Conservation (phyloP, 2,113 vertebrate genomes). For the Ptychochromis oligacanthus region DNA sequence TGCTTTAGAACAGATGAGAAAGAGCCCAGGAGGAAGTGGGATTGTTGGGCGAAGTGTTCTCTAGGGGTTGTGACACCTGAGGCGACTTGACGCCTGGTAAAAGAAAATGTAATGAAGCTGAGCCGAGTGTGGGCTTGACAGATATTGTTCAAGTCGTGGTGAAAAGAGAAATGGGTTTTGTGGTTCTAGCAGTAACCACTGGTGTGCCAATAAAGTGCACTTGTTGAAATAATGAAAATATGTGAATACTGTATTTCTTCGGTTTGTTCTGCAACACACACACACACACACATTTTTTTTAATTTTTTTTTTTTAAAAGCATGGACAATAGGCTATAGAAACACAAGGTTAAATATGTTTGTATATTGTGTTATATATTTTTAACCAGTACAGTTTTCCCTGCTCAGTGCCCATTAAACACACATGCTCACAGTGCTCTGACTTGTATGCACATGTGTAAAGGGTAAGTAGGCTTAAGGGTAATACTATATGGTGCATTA, state of each 20-base stretch:
- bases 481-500: neutral
- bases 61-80: neutral
- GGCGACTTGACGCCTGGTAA: neutral
- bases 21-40: neutral
- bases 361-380: neutral
- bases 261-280: neutral
- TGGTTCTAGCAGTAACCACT: neutral
- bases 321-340: neutral
- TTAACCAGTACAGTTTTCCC: neutral
- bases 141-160: neutral
- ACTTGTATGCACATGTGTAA: neutral
- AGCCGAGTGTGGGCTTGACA: neutral
- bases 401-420: neutral
- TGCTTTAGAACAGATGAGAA: neutral
- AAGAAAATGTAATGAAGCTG: constrained; percentile 8
- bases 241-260: neutral
- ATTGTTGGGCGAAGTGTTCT: neutral
- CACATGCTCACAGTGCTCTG: neutral
- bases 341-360: neutral
- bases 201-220: neutral
- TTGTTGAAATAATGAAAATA: neutral
- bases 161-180: neutral
- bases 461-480: neutral
- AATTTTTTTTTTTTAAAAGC: too few species aligned
- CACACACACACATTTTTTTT: neutral